A percentile compares a stretch with the other conserved stretches of the same genome.
These are phyloP conservation scores for Gambusia affinis DNA, from an alignment of 2,113 vertebrate species.

Conservation along the genomic window DNA sequence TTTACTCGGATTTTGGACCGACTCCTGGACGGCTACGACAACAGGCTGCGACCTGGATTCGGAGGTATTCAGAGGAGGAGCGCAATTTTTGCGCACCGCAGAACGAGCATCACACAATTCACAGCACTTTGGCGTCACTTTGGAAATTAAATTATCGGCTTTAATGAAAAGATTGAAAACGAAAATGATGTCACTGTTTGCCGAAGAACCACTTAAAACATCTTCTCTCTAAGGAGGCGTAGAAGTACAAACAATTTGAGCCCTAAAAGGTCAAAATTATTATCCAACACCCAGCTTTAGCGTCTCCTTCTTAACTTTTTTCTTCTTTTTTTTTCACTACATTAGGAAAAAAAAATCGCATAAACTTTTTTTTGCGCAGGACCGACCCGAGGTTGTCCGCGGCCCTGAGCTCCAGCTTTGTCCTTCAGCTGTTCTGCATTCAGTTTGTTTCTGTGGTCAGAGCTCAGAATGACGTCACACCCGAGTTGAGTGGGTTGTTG, in stretches of 20 bases:
- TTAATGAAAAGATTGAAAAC: not conserved
- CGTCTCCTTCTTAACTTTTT: not conserved
- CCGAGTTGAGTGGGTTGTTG: no score
- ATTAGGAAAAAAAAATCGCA: not conserved
- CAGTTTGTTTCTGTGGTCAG: not conserved
- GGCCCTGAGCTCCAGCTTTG: not conserved
- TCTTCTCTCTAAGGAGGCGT: not conserved
- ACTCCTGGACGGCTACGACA: conserved; percentile 98
- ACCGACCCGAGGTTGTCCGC: not conserved
- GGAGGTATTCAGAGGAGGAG: conserved; percentile 81
- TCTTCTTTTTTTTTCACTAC: no score
- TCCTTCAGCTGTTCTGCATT: not conserved
- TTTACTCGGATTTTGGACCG: conserved; percentile 96
- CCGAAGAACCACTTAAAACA: not conserved
- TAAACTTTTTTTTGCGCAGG: not conserved
- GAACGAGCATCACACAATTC: not conserved
- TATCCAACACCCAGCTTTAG: not conserved
- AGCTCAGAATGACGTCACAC: no score
- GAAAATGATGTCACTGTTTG: not conserved
- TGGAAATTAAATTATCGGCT: not conserved
- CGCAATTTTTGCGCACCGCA: not conserved
- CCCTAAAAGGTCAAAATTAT: not conserved
- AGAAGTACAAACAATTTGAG: not conserved
- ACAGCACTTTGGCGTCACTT: not conserved
- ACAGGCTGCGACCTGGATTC: conserved; percentile 97